Conservation (phyloP, 2,888 invertebrate species). For the Alcis repandata region DNA sequence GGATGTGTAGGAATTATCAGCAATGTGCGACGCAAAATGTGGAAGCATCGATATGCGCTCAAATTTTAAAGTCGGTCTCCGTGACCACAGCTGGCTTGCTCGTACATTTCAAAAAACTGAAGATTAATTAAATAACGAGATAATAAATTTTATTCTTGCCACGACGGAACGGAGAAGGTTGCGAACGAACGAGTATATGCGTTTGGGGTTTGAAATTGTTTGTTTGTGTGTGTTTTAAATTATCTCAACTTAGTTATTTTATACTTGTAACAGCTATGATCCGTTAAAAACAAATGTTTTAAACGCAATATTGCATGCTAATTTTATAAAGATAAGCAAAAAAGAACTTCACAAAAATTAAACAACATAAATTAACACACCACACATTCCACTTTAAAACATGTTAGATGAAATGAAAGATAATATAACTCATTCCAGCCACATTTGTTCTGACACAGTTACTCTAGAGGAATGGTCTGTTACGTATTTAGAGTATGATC, state of each 20-base stretch:
- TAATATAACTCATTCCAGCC: background rate
- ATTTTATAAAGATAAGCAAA: background rate
- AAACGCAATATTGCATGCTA: no score
- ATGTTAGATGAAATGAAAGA: background rate
- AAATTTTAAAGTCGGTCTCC: background rate
- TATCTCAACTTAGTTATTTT: no score
- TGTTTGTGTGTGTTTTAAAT: no score
- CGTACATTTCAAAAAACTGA: no score
- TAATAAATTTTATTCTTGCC: no score
- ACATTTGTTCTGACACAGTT: constrained; percentile 2
- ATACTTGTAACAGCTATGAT: no score
- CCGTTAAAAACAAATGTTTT: no score
- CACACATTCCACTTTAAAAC: background rate
- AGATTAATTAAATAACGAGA: no score
- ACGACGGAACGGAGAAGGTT: no score
- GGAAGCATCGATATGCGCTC: background rate
- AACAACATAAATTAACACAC: background rate
- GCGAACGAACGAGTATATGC: no score
- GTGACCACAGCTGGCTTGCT: no score
- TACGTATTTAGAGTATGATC: constrained; percentile 14
- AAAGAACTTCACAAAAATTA: background rate
- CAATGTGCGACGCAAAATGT: constrained; percentile 29
- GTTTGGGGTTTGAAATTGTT: no score
- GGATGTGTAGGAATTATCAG: constrained; percentile 31
- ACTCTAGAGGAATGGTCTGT: constrained; percentile 3